phyloP scores from a whole-genome alignment of 2,797 vertebrate species.

The Clarias platycephalus region DNA sequence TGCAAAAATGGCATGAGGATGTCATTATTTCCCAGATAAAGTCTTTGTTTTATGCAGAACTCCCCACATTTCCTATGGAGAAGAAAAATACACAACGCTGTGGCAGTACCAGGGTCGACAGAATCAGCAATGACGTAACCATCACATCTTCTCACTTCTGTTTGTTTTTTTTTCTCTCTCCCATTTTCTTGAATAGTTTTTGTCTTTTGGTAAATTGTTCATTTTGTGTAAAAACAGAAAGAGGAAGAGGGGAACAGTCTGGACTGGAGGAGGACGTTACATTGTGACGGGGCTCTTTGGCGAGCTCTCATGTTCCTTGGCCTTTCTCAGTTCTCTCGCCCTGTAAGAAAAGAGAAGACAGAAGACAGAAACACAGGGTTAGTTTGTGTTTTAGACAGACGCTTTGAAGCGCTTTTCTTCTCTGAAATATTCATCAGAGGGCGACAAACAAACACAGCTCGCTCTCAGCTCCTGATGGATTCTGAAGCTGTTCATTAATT shows the following conservation, averaged over 20 bases:
- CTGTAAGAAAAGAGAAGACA: conserved; percentile 75
- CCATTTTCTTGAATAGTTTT: conserved; percentile 57
- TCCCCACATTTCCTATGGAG: conserved; percentile 45
- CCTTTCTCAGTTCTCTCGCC: conserved; percentile 99
- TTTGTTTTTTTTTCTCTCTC: conserved; percentile 59
- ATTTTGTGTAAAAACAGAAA: conserved; percentile 86
- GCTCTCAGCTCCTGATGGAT: neutral
- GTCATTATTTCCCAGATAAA: conserved; percentile 73
- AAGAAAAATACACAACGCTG: conserved; percentile 55
- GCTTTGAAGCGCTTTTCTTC: neutral
- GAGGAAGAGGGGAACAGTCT: conserved; percentile 70
- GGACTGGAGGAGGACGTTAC: conserved; percentile 88
- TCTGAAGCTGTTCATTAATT: neutral
- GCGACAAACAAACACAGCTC: conserved; percentile 18
- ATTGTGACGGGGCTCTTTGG: conserved; percentile 92
- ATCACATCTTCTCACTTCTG: conserved; percentile 48
- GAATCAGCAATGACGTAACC: conserved; percentile 51
- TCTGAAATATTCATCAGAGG: conserved; percentile 21
- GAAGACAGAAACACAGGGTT: conserved; percentile 36
- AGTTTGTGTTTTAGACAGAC: conserved; percentile 10
- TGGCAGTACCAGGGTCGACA: conserved; percentile 53
- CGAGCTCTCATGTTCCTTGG: conserved; percentile 97
- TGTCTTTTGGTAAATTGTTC: conserved; percentile 78
- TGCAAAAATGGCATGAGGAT: conserved; percentile 84
- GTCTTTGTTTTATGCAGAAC: conserved; percentile 81